Evolutionary conservation across 1,140 invertebrate genomes (phyloP), one percentile per base, ranked within the genome.

Genomic region (Euura saliciscinereae): DNA sequence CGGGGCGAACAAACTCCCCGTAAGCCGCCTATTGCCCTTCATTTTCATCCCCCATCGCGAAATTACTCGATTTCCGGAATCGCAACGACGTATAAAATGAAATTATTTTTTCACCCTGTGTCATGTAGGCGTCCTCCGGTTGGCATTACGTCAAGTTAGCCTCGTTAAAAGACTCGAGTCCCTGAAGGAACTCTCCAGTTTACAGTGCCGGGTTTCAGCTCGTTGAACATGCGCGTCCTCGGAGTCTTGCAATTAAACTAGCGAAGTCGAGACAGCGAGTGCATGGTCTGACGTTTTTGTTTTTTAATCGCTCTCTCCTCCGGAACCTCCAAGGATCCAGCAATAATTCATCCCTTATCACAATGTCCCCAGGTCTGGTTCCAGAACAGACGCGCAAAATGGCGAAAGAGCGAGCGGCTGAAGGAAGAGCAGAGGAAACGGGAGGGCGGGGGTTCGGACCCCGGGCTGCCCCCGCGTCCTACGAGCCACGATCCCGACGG

Each of bases 331-430:
- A 28, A 1, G 28, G 28, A 28, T 28, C 28, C 28, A 28, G 28
- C 28, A 28, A 28, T 28, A 28, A 28, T 28, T 28, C 28, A 42
- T 5, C 10, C 71, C 43, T 71, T 70, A 43, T 7, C 43, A 69
- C 8, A 44, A 6, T 59, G 51, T 59, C 51, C 51, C 3, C 82
- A 97, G 96, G 96, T 97, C 2, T 98, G 96, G 96, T 98, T 98
- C 83, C 96, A 98, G 91, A 98, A 98, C 84, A 90, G 96, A 45
- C 88, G 96, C 66, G 96, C 96, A 45, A 98, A 98, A 87, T 98
- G 96, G 95, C 90, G 96, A 73, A 98, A 98, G 86, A 95, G 94
- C 59, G 96, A 97, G 82, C 89, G 95, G 28, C 89, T 97, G 79
- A 96, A 96, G 88, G 95, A 97, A 82, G 96, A 97, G 83, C 95